Percentiles rank a stretch among this genome's conserved stretches.
These are phyloP conservation scores for Anthoscopus minutus DNA, from an alignment of 2,113 vertebrate genomes.

Conservation along the genomic window DNA sequence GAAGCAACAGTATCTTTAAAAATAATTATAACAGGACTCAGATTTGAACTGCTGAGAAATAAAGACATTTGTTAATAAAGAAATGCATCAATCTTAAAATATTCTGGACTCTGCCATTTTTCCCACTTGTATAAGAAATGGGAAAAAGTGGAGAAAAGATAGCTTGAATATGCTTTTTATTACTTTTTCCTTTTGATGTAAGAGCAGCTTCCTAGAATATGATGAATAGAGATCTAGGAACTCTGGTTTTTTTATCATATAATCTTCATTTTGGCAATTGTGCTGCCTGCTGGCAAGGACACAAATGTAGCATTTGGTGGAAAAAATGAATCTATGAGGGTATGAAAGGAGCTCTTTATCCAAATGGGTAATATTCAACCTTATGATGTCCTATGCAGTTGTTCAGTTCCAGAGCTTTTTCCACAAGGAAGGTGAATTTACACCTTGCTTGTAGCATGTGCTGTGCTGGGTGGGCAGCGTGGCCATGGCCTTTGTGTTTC, in stretches of 20 bases:
- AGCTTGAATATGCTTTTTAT: background rate
- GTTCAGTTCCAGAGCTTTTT: background rate
- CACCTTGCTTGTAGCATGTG: fast-evolving
- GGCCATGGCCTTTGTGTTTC: background rate
- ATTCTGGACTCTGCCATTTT: background rate
- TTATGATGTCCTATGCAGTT: background rate
- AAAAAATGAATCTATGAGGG: background rate
- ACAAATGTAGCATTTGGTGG: background rate
- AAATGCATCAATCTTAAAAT: background rate
- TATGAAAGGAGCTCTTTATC: background rate
- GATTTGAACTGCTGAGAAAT: background rate
- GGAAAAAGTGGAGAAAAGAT: background rate
- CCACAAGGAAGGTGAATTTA: background rate
- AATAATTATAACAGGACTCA: background rate
- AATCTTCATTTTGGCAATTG: background rate
- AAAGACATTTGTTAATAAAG: background rate
- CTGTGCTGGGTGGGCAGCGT: background rate
- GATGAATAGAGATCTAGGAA: background rate
- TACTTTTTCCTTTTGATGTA: background rate
- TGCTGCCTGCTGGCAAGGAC: background rate
- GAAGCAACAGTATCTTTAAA: background rate
- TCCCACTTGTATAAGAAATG: background rate
- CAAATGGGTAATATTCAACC: background rate
- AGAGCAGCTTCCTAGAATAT: background rate
- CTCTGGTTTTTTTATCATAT: background rate